Evolutionary conservation across 2,113 vertebrate genomes (phyloP), one percentile per base, ranked within the genome.

Genomic region (Albula goreensis): DNA sequence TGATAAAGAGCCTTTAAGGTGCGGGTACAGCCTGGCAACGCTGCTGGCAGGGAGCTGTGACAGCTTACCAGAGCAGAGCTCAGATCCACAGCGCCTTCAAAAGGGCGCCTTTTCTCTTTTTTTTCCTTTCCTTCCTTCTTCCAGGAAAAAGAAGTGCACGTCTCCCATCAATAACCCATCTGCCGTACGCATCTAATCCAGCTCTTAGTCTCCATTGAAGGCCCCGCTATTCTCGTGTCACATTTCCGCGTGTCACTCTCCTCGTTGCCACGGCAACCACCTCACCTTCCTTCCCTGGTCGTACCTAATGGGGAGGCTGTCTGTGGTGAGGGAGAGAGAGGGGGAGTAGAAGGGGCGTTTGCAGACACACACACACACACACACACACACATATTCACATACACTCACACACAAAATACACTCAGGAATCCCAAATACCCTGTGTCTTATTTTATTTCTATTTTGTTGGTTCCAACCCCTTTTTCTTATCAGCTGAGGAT

Each of bases 231-330:
- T 49, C 15, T 12, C 83, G 91, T 94, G 92, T 90, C 92, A 92
- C 88, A 89, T 90, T 41, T 92, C 90, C 89, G 90, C 90, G 93
- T 95, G 94, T 95, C 91, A 94, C 91, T 95, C 92, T 91, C 91
- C 93, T 93, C 89, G 91, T 95, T 96, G 91, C 95, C 93, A 95
- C 91, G 94, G 93, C 93, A 95, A 94, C 92, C 89, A 89, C 90
- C 88, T 94, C 77, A 94, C 94, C 96, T 94, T 92, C 90, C 85
- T 83, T 88, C 89, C 83, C 10, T 81, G 90, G 88, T 92, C 89
- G 86, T 91, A 93, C 89, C 93, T 93, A 94, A 95, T 93, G 91
- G 90, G 78, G 82, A 93, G 89, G 89, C 83, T 79, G 85, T 91
- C 91, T 93, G 87, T 95, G 88, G 57, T 48, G 74, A 88, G 90